phyloP scores from a whole-genome alignment of 2,113 vertebrate genomes.

The Shinisaurus crocodilurus region DNA sequence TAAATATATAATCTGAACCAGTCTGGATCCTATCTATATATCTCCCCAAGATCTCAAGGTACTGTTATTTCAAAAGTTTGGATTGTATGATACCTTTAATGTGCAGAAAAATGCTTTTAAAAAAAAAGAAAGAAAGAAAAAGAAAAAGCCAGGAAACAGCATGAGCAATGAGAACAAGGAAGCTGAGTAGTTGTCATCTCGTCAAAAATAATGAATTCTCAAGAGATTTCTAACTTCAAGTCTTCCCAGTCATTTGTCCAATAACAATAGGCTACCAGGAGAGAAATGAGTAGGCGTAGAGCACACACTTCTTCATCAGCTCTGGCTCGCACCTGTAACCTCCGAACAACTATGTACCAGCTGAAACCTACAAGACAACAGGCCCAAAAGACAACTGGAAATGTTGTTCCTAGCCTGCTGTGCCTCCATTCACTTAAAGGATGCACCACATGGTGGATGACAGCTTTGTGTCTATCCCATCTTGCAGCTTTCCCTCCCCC shows the following conservation, averaged over 20 bases:
- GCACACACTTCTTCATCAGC: slow-evolving; percentile 55
- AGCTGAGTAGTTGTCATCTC: slow-evolving; percentile 79
- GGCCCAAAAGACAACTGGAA: slow-evolving; percentile 79
- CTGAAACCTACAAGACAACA: slow-evolving; percentile 77
- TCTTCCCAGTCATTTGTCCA: slow-evolving; percentile 76
- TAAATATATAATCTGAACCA: neutral
- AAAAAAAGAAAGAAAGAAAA: too few species aligned
- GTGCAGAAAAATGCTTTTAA: slow-evolving; percentile 59
- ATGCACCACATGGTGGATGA: slow-evolving; percentile 75
- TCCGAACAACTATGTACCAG: slow-evolving; percentile 74
- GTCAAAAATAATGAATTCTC: slow-evolving; percentile 89
- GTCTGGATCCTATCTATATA: neutral
- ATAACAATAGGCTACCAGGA: slow-evolving; percentile 73
- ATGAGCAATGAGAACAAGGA: slow-evolving; percentile 68
- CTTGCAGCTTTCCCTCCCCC: slow-evolving; percentile 69
- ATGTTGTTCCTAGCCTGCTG: slow-evolving; percentile 82
- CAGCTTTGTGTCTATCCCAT: slow-evolving; percentile 75
- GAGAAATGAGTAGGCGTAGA: slow-evolving; percentile 59
- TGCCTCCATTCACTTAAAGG: slow-evolving; percentile 75
- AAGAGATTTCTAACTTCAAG: slow-evolving; percentile 77
- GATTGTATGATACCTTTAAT: slow-evolving; percentile 65
- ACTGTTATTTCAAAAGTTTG: slow-evolving; percentile 49
- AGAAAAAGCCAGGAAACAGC: slow-evolving; percentile 70
- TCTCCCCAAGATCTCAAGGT: slow-evolving; percentile 30
- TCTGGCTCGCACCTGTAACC: slow-evolving; percentile 84